Percentiles rank a stretch among this genome's conserved stretches.
These are phyloP conservation scores for Drosophila picticornis DNA, from an alignment of 2,888 invertebrate species.

Conservation along the genomic window DNA sequence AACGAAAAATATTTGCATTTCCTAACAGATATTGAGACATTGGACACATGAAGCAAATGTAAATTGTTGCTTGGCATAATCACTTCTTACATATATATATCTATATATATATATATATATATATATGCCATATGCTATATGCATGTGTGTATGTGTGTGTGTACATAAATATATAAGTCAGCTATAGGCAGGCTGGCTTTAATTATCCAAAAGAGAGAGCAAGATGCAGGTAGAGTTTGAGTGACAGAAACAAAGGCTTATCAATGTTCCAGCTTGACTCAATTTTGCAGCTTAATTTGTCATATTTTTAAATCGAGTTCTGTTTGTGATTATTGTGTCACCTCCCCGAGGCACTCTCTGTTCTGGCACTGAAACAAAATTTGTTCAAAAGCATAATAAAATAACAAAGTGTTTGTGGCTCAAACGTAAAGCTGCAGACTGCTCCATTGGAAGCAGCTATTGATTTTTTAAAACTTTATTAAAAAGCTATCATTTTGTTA, in stretches of 20 bases:
- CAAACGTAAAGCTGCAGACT: neutral
- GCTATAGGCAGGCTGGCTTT: conserved; percentile 16
- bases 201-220: conserved; percentile 38
- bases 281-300: conserved; percentile 29
- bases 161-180: conserved; percentile 4
- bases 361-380: conserved; percentile 17
- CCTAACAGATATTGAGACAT: conserved; percentile 59
- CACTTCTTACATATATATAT: conserved; percentile 26
- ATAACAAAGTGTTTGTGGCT: conserved; percentile 16
- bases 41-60: conserved; percentile 56
- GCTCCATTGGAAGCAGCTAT: neutral
- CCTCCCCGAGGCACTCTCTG: conserved; percentile 38
- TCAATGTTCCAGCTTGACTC: conserved; percentile 50
- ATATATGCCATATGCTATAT: conserved; percentile 6
- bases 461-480: neutral
- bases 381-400: conserved; percentile 38
- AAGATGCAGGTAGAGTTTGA: neutral
- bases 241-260: conserved; percentile 42
- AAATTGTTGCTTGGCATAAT: conserved; percentile 51
- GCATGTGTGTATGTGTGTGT: neutral
- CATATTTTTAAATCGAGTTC: conserved; percentile 8
- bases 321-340: conserved; percentile 47
- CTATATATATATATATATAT: neutral
- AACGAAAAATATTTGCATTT: conserved; percentile 66
- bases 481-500: neutral